Conservation (phyloP, 1,140 invertebrate genomes). For the Whitmania pigra region DNA sequence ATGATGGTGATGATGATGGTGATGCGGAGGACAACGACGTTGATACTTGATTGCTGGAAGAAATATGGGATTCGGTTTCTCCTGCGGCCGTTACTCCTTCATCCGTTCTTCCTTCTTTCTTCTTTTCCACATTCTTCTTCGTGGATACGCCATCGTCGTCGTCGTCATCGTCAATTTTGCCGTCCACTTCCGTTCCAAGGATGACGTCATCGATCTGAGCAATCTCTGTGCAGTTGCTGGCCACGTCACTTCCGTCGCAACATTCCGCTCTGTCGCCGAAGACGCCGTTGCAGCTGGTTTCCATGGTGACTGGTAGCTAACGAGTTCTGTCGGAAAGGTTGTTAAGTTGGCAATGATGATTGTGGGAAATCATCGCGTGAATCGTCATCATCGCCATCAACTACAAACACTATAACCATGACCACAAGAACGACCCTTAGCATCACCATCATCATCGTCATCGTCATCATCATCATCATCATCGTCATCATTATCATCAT, state of each 20-base stretch:
- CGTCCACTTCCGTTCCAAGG: background rate
- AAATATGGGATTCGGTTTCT: background rate
- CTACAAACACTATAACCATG: too few species aligned
- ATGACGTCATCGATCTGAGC: background rate
- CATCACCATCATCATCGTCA: too few species aligned
- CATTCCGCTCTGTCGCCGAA: too few species aligned
- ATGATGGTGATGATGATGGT: background rate
- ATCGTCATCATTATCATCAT: too few species aligned
- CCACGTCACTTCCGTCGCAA: too few species aligned
- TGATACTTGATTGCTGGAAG: slow-evolving; percentile 5
- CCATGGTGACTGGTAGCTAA: background rate
- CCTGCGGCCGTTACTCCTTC: background rate
- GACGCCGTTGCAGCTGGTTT: background rate
- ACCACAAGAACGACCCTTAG: too few species aligned
- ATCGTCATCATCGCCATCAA: too few species aligned
- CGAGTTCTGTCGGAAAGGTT: background rate
- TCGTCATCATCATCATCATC: too few species aligned
- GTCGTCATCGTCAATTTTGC: background rate
- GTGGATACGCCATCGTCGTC: background rate
- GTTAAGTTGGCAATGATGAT: slow-evolving; percentile 1
- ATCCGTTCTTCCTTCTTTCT: background rate
- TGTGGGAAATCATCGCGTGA: too few species aligned
- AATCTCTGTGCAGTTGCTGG: background rate
- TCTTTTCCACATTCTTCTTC: background rate
- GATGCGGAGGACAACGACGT: background rate